Evolutionary conservation across 2,797 vertebrate species (phyloP), one percentile per base, ranked within the genome.

Genomic region (Acrocephalus scirpaceus): DNA sequence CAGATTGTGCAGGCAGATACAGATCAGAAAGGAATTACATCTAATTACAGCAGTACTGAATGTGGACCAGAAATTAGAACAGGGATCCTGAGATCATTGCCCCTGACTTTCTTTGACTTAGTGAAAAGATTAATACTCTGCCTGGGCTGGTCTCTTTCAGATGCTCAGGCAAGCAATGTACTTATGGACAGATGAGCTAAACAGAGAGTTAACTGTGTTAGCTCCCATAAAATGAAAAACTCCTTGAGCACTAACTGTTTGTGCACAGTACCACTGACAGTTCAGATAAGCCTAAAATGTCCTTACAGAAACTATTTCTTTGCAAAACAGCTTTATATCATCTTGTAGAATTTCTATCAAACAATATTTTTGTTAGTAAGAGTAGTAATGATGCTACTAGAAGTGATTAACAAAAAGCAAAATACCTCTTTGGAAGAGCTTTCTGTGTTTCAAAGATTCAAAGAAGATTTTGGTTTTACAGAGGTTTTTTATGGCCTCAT

Each of bases 91-190:
- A 95, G 83, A 54, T 94, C 42, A 26, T 44, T 83, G 90, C 32
- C 80, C 67, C 21, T 30, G 80, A 89, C 77, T 74, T 90, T 74
- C 74, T 92, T 87, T 93, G 90, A 74, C 71, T 73, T 58, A 47
- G 77, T 92, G 90, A 69, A 74, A 85, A 90, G 86, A 94, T 91
- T 75, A 90, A 89, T 90, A 51, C 51, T 89, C 92, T 96, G 70
- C 57, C 71, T 51, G 18, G 65, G 38, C 80, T 69, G 74, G 57
- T 87, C 61, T 83, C 83, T 73, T 62, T 93, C 83, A 80, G 83
- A 50, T 88, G 67, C 60, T 76, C 15, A 7, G 58, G 56, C 83
- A 92, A 66, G 54, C 13, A 32, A 22, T 48, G 54, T 66, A 34
- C 44, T 67, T 70, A 25, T 14, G 53, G 88, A 44, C 53, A 92